These are phyloP conservation scores for Thera obeliscata DNA, from an alignment of 2,888 invertebrate species.

Conservation along the genomic window DNA sequence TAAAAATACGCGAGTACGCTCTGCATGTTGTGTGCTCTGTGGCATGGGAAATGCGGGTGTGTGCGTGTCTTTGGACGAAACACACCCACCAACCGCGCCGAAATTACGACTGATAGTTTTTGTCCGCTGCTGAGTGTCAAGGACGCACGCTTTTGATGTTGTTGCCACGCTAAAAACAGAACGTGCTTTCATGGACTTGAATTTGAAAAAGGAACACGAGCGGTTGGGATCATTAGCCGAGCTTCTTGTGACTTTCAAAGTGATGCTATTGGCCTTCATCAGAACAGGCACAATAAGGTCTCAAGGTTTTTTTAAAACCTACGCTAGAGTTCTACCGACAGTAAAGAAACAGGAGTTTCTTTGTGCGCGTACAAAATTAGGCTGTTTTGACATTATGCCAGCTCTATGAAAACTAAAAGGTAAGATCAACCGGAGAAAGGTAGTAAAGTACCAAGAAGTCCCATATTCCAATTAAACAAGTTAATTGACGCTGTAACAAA, in stretches of 20 bases:
- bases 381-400: neutral
- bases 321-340: neutral
- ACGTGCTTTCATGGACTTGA: slow-evolving; percentile 35
- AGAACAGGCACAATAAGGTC: neutral
- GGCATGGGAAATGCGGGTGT: slow-evolving; percentile 52
- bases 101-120: slow-evolving; percentile 77
- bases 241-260: slow-evolving; percentile 24
- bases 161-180: slow-evolving; percentile 59
- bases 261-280: slow-evolving; percentile 13
- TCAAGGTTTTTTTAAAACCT: neutral
- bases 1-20: slow-evolving; percentile 23
- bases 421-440: neutral
- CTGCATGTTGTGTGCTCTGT: slow-evolving; percentile 56
- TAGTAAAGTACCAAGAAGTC: neutral
- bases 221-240: slow-evolving; percentile 24
- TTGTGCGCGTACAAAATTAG: no score
- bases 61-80: slow-evolving; percentile 55
- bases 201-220: slow-evolving; percentile 34
- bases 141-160: slow-evolving; percentile 65
- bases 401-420: neutral
- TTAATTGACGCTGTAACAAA: neutral
- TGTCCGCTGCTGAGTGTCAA: slow-evolving; percentile 80
- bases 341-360: no score
- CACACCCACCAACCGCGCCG: slow-evolving; percentile 78
- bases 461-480: neutral